Evolutionary conservation across 2,797 vertebrate species (phyloP).

Genomic region (Phyllotis vaccarum): DNA sequence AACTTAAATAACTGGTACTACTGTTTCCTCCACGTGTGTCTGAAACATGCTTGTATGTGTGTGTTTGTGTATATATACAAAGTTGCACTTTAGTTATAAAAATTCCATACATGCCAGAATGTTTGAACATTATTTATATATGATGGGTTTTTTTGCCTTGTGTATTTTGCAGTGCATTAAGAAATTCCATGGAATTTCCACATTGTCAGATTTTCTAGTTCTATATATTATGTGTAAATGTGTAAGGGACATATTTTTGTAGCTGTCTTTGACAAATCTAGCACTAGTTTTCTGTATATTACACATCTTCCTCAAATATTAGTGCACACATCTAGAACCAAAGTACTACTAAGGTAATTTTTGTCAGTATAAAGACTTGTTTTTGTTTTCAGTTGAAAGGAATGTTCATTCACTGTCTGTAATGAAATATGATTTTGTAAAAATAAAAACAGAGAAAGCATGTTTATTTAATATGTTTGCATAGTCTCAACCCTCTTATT

Average conservation of each 20-base stretch:
- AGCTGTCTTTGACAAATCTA: constrained; percentile 76
- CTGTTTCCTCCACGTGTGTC: constrained; percentile 56
- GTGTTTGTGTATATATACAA: background rate
- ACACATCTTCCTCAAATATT: constrained; percentile 57
- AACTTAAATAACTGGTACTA: constrained; percentile 43
- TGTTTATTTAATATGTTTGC: constrained; percentile 53
- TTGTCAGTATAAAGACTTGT: constrained; percentile 17
- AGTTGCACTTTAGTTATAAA: constrained; percentile 39
- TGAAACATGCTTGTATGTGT: constrained; percentile 34
- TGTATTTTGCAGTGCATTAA: constrained; percentile 80
- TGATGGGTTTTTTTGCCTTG: constrained; percentile 69
- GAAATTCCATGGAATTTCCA: constrained; percentile 73
- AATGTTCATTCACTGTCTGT: constrained; percentile 27
- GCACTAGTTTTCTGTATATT: constrained; percentile 63
- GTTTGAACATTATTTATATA: constrained; percentile 72
- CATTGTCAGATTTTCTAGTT: constrained; percentile 78
- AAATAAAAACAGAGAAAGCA: constrained; percentile 55
- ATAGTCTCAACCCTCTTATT: constrained; percentile 31
- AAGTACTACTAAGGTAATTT: constrained; percentile 23
- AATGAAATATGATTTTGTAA: constrained; percentile 37
- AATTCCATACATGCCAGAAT: constrained; percentile 54
- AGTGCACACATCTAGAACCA: background rate
- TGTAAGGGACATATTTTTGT: constrained; percentile 77
- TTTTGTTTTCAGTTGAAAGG: constrained; percentile 46
- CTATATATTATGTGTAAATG: constrained; percentile 80